Conservation (phyloP, 2,797 vertebrate genomes). For the Eulemur coronatus region DNA sequence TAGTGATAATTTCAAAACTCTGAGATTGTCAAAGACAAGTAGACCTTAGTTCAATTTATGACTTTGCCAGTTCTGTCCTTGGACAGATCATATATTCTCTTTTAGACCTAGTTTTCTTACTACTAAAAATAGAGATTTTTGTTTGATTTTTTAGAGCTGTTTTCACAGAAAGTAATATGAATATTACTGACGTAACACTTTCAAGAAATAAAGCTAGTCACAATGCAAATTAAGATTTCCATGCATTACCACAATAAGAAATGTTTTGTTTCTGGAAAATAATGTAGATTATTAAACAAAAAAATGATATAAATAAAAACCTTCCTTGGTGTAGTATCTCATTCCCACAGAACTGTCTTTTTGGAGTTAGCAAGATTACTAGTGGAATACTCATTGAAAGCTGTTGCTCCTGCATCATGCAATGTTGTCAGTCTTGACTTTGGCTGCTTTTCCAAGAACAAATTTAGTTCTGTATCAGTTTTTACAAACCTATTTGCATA, state of each 20-base stretch:
- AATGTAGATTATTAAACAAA: background rate
- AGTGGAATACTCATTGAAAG: background rate
- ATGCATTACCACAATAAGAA: background rate
- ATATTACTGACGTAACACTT: constrained; percentile 8
- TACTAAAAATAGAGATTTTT: background rate
- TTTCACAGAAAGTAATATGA: background rate
- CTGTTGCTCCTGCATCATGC: background rate
- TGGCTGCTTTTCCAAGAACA: background rate
- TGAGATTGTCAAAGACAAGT: background rate
- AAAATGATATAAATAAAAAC: background rate
- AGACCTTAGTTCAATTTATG: background rate
- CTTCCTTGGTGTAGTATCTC: background rate
- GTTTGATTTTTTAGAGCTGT: background rate
- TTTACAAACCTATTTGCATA: constrained; percentile 17
- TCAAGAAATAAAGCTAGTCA: constrained; percentile 33
- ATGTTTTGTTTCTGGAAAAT: background rate
- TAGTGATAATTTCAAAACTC: background rate
- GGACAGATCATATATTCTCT: background rate
- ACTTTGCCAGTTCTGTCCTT: background rate
- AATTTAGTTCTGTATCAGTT: constrained; percentile 10
- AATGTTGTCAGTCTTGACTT: background rate
- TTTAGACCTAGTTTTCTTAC: background rate
- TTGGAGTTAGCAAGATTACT: background rate
- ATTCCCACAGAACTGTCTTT: background rate
- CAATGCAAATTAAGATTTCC: background rate